These are phyloP conservation scores for Malurus cyaneus DNA, from an alignment of 2,113 vertebrate species.

Conservation along the genomic window DNA sequence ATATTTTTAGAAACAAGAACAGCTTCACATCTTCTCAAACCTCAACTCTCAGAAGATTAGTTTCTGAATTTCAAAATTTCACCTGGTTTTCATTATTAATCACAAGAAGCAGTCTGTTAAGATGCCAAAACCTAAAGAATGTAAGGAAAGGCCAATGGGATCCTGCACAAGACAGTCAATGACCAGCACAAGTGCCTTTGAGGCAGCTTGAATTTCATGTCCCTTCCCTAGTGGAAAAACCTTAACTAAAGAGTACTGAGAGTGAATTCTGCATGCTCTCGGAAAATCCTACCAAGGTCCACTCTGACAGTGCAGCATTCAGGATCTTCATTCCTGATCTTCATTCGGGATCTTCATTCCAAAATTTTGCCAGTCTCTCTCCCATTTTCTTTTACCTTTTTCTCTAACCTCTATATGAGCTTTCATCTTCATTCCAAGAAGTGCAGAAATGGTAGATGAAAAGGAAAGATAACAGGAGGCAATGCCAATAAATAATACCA, in stretches of 20 bases:
- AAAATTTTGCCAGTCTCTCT: not conserved
- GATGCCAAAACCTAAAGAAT: not conserved
- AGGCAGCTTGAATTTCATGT: rapidly evolving
- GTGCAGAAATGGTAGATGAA: not conserved
- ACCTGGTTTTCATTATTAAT: not conserved
- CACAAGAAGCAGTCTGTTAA: not conserved
- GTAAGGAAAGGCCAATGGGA: not conserved
- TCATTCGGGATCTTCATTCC: not conserved
- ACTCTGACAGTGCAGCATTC: not conserved
- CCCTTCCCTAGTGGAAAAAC: not conserved
- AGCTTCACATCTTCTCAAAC: not conserved
- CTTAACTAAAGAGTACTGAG: not conserved
- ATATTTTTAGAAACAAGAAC: not conserved
- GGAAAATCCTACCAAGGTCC: not conserved
- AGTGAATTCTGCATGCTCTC: not conserved
- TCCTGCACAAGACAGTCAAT: not conserved
- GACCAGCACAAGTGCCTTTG: not conserved
- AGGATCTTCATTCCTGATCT: not conserved
- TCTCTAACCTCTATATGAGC: not conserved
- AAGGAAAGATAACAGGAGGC: not conserved
- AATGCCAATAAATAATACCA: not conserved
- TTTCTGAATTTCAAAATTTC: not conserved
- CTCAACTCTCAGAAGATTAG: not conserved
- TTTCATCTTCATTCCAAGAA: not conserved
- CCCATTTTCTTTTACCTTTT: not conserved